A percentile compares a stretch with the other conserved stretches of the same genome.
Conservation (phyloP, 2,888 invertebrate species). For the Athripsodes cinereus region DNA sequence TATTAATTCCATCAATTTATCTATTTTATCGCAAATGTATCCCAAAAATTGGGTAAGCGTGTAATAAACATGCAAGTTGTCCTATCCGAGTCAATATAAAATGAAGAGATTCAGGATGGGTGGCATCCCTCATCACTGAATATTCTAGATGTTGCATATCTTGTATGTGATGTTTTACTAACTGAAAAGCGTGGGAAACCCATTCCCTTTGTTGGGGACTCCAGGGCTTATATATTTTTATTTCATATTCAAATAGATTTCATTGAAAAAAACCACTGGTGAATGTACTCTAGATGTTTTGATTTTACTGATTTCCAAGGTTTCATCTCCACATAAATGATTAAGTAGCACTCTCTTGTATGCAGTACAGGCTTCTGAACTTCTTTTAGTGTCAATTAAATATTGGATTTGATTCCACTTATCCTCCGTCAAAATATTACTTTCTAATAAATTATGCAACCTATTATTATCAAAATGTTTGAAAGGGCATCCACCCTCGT, state of each 20-base stretch:
- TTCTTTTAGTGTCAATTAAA: conserved; percentile 28
- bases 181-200: too few relatives aligned
- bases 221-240: too few relatives aligned
- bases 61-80: too few relatives aligned
- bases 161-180: too few relatives aligned
- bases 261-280: conserved; percentile 33
- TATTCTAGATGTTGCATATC: too few relatives aligned
- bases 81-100: too few relatives aligned
- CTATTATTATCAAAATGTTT: conserved; percentile 48
- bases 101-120: too few relatives aligned
- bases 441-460: conserved; percentile 37
- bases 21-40: too few relatives aligned
- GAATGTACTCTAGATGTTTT: not conserved
- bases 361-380: conserved; percentile 26
- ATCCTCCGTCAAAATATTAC: conserved; percentile 10
- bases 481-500: conserved; percentile 61
- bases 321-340: not conserved
- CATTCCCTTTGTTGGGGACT: too few relatives aligned
- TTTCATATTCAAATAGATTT: conserved; percentile 28
- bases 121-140: too few relatives aligned
- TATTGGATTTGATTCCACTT: conserved; percentile 23
- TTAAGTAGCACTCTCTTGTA: conserved; percentile 23
- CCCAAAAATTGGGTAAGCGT: too few relatives aligned
- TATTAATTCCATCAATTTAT: too few relatives aligned
- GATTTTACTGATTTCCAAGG: not conserved